Evolutionary conservation across 2,113 vertebrate genomes (phyloP).

Genomic region (Hemicordylus capensis): DNA sequence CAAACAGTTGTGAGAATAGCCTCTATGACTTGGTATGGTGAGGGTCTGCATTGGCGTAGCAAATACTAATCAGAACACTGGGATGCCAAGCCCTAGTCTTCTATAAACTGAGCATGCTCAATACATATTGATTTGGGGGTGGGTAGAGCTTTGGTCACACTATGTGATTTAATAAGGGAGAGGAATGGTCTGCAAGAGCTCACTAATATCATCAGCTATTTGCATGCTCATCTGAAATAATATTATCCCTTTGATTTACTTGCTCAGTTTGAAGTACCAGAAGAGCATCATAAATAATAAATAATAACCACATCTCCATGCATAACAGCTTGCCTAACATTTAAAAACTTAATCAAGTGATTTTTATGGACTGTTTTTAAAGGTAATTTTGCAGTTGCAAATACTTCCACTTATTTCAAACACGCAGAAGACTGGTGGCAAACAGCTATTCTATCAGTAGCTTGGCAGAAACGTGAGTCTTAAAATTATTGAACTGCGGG

Average conservation of each 20-base stretch:
- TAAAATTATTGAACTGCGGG: neutral
- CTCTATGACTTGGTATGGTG: neutral
- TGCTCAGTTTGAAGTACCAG: constrained; percentile 12
- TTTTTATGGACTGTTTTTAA: constrained; percentile 42
- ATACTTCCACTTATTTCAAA: constrained; percentile 43
- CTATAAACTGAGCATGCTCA: neutral
- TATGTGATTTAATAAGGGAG: neutral
- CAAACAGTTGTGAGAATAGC: no score
- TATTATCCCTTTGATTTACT: neutral
- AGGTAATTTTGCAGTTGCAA: constrained; percentile 51
- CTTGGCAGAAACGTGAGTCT: constrained; percentile 1
- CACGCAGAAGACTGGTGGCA: neutral
- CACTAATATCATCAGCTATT: neutral
- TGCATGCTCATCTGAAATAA: neutral
- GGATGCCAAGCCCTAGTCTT: neutral
- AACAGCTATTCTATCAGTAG: constrained; percentile 18
- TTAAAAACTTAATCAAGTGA: constrained; percentile 39
- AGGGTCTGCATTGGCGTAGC: neutral
- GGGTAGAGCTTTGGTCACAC: no score
- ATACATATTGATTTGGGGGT: neutral
- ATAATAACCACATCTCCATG: constrained; percentile 22
- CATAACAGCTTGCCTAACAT: constrained; percentile 44
- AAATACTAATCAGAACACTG: neutral
- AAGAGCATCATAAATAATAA: constrained; percentile 47
- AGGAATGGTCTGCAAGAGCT: neutral